Conservation (phyloP, 2,113 vertebrate species). For the Leucopsar rothschildi region DNA sequence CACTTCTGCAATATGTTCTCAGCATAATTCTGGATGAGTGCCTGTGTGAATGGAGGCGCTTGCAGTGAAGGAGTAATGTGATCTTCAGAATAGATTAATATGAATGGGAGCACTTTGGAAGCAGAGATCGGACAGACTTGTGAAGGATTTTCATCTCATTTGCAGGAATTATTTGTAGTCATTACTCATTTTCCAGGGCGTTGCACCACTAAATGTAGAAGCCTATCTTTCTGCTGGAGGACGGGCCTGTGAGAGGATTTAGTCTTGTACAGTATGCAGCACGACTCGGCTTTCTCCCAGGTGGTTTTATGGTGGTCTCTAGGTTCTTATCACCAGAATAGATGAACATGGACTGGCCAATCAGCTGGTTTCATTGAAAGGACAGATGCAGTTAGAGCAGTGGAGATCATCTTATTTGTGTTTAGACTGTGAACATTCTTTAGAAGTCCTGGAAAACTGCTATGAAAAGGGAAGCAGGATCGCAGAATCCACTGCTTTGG, state of each 20-base stretch:
- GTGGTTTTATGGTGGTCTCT: not conserved
- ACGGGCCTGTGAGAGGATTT: not conserved
- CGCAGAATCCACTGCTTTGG: not conserved
- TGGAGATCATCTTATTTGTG: not conserved
- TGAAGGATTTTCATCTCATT: not conserved
- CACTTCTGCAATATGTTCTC: conserved; percentile 28
- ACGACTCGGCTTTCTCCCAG: not conserved
- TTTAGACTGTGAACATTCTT: not conserved
- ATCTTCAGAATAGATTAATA: not conserved
- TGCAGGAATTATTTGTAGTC: not conserved
- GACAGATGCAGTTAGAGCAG: not conserved
- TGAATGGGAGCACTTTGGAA: not conserved
- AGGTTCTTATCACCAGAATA: not conserved
- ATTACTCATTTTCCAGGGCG: not conserved
- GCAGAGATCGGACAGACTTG: not conserved
- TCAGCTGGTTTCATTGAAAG: not conserved
- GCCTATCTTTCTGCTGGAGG: not conserved
- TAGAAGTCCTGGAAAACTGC: not conserved
- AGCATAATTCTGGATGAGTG: conserved; percentile 9
- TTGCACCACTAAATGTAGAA: not conserved
- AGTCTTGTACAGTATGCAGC: not conserved
- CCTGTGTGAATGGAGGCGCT: conserved; percentile 6
- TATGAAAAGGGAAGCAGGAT: not conserved
- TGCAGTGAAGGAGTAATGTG: not conserved
- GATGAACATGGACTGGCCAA: not conserved